Conservation (phyloP, 2,888 invertebrate species). For the Tricholauxania praeusta region DNA sequence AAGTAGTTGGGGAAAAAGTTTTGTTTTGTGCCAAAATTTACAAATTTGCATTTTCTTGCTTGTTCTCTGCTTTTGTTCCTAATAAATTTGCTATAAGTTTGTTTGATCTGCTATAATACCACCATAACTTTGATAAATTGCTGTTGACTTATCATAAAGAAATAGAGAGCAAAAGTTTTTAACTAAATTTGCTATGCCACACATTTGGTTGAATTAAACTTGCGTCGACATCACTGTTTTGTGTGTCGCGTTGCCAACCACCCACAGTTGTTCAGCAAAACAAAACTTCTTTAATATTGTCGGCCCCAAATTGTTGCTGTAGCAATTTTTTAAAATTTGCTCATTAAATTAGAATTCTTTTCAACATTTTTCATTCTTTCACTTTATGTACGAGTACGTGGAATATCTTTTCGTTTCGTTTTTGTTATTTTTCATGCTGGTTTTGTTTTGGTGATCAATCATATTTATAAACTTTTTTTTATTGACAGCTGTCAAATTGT, state of each 20-base stretch:
- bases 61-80: background rate
- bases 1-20: background rate
- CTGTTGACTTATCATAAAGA: conserved; percentile 1
- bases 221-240: too few species aligned
- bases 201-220: too few species aligned
- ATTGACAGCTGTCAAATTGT: conserved; percentile 28
- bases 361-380: too few species aligned
- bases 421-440: background rate
- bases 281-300: too few species aligned
- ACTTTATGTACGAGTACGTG: too few species aligned
- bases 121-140: background rate
- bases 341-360: too few species aligned
- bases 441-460: conserved; percentile 18
- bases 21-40: conserved; percentile 13
- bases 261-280: too few species aligned
- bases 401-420: background rate
- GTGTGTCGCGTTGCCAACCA: too few species aligned
- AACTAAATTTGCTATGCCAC: conserved; percentile 4
- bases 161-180: background rate
- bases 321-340: too few species aligned
- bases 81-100: conserved; percentile 1
- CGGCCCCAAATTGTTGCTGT: too few species aligned
- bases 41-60: conserved; percentile 15
- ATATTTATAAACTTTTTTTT: conserved; percentile 10
- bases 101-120: background rate